Base-by-base conservation (phyloP, 1,140 invertebrate genomes). In the Tachypleus tridentatus region DNA sequence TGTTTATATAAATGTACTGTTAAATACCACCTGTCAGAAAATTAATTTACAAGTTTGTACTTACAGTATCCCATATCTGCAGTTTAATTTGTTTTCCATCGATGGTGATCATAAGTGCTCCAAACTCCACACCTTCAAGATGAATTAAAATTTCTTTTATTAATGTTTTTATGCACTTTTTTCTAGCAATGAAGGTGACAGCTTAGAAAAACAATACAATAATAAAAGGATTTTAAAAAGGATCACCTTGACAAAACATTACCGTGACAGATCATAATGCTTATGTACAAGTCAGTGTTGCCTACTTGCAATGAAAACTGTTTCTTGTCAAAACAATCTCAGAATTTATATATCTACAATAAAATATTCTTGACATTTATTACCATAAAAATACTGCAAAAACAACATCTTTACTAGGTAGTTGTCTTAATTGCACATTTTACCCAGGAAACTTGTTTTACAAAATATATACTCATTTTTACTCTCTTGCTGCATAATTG, bases 21-120 rank as follows among this genome's bases (percentile, higher is more conserved):
- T 29, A 29, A 29, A 29, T 29, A 29, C 29, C 2, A 2, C 29
- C 29, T 29, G 29, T 29, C 29, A n/a, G 50, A 5, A 63, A 10
- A 47, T 56, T 58, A 29, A 57, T 53, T 47, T 58, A 29, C 29
- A 29, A 29, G 29, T 29, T 29, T 2, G 5, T 47, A 76, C 79
- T 73, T 75, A 84, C 81, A 74, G 88, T 88, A 76, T 91, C 88
- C 95, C 95, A 98, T 68, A 98, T 98, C 79, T 98, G 95, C 61
- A 98, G 80, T 82, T 98, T 98, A 69, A 98, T 97, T 80, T 97
- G 93, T 81, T 98, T 98, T 63, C 91, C 89, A 81, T 97, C 96
- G 77, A 99, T 99, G 29, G 94, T 98, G 60, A 99, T 98, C 96
- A 99, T 98, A 65, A 97, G 90, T 70, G 97, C 96, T 68, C 97